Conservation (phyloP, 2,888 invertebrate species). For the Pimpla rufipes region DNA sequence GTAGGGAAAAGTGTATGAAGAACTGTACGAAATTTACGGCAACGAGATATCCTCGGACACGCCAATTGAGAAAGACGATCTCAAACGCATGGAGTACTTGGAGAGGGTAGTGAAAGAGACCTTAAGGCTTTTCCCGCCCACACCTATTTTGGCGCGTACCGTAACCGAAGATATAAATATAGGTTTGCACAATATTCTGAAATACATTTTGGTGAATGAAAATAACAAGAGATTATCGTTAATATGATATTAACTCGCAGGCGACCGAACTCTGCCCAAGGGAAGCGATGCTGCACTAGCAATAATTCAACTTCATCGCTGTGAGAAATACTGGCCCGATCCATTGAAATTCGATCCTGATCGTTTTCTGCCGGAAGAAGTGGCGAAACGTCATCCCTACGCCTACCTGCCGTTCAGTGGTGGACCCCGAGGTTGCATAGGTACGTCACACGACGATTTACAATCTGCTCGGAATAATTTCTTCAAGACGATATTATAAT, state of each 20-base stretch:
- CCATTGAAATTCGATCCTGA: constrained; percentile 78
- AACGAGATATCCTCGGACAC: constrained; percentile 71
- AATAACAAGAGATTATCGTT: neutral
- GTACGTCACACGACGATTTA: constrained; percentile 40
- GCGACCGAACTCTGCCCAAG: constrained; percentile 71
- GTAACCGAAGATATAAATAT: constrained; percentile 11
- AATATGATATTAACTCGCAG: constrained; percentile 58
- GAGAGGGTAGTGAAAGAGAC: constrained; percentile 88
- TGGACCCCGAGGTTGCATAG: constrained; percentile 77
- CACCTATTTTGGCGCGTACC: neutral
- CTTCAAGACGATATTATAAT: neutral
- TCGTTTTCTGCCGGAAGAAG: constrained; percentile 76
- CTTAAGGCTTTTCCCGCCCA: constrained; percentile 87
- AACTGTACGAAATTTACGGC: constrained; percentile 80
- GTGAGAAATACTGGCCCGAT: constrained; percentile 73
- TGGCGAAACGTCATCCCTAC: constrained; percentile 74
- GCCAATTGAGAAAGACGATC: constrained; percentile 85
- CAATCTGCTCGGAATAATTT: neutral
- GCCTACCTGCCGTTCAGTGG: constrained; percentile 75
- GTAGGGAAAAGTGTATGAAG: constrained; percentile 83
- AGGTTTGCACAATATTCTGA: constrained; percentile 9
- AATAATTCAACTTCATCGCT: constrained; percentile 72
- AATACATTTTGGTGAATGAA: neutral
- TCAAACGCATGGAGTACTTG: constrained; percentile 87
- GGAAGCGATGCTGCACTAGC: constrained; percentile 71